These are phyloP conservation scores for Percopsis omiscomaycus DNA, from an alignment of 2,797 vertebrate species.

Conservation along the genomic window DNA sequence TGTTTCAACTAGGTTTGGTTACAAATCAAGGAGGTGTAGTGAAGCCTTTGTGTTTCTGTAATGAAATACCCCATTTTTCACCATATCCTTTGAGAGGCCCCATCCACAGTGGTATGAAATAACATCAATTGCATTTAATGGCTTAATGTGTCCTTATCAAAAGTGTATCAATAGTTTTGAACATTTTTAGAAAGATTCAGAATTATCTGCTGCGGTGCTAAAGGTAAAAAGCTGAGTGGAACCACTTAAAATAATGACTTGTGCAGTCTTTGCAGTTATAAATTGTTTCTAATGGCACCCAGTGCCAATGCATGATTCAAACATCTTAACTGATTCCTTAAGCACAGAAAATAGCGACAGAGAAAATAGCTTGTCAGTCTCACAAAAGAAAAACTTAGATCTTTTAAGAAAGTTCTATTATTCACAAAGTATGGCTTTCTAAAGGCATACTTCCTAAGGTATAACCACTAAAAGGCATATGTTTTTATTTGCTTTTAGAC, in stretches of 20 bases:
- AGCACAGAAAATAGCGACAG: not conserved
- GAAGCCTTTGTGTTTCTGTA: not conserved
- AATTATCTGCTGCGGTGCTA: not conserved
- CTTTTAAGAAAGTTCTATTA: not conserved
- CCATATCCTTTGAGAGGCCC: constrained; percentile 1
- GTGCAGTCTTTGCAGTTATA: not conserved
- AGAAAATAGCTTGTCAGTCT: constrained; percentile 5
- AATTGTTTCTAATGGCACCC: constrained; percentile 30
- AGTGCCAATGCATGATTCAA: constrained; percentile 27
- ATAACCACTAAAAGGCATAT: not conserved
- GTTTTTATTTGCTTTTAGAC: not conserved
- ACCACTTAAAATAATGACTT: constrained; percentile 54
- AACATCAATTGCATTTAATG: constrained; percentile 7
- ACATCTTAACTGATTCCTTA: constrained; percentile 15
- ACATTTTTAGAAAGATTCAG: not conserved
- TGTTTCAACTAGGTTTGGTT: no score
- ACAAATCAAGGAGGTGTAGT: not conserved
- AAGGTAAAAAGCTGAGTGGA: constrained; percentile 22
- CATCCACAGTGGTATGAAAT: constrained; percentile 1
- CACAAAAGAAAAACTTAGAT: not conserved
- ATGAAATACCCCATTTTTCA: constrained; percentile 6
- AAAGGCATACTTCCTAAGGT: not conserved
- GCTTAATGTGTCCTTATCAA: constrained; percentile 16
- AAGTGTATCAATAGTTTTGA: not conserved
- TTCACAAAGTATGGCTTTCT: not conserved